These are phyloP conservation scores for Junco hyemalis DNA, from an alignment of 2,113 vertebrate genomes.

Conservation along the genomic window DNA sequence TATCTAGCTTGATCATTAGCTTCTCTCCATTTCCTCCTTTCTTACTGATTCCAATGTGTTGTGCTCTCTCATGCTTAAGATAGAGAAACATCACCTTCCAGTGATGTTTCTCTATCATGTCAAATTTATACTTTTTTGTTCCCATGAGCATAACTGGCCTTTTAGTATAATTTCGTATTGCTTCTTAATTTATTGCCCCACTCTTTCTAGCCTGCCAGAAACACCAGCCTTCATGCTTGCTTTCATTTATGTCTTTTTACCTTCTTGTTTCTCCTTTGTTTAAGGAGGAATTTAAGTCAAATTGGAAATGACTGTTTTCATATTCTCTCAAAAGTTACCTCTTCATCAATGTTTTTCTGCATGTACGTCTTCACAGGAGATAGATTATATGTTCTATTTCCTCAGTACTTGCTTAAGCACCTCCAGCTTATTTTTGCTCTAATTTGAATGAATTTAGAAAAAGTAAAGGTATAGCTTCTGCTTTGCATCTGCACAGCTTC, in stretches of 20 bases:
- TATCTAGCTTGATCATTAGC: neutral
- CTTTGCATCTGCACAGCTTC: neutral
- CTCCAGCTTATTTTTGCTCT: neutral
- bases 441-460: neutral
- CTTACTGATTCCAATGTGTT: neutral
- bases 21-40: neutral
- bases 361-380: neutral
- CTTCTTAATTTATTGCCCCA: neutral
- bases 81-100: no score
- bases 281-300: neutral
- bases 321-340: neutral
- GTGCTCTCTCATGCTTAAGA: neutral
- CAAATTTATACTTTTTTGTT: neutral
- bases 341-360: neutral
- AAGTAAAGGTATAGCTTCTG: neutral
- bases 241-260: neutral
- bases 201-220: neutral
- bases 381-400: fast-evolving
- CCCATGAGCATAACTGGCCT: neutral
- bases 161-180: neutral
- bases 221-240: neutral
- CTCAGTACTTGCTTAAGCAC: neutral
- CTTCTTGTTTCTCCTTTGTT: neutral
- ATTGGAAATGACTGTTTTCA: neutral
- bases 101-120: neutral